Evolutionary conservation across 1,140 invertebrate species (phyloP), one percentile per base, ranked within the genome.

Genomic region (Neotoxoptera formosana): DNA sequence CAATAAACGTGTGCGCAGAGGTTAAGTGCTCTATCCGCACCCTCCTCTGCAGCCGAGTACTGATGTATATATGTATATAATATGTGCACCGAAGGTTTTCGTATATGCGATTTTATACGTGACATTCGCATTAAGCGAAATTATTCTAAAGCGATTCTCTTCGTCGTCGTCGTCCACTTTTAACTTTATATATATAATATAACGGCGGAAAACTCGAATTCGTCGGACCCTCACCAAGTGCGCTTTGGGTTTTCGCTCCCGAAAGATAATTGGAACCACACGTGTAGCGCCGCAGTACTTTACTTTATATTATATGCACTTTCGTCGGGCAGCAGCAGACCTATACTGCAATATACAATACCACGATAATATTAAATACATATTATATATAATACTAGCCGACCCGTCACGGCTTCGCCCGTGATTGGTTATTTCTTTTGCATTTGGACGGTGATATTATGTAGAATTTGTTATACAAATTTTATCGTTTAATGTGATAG

Each of bases 51-150:
- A 30, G 48, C 14, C 1, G 60, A 67, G 60, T n/a, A 67, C 60
- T 67, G 30, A n/a, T 30, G 30, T 67, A 60, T 60, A 11, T 60
- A 30, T 30, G 23, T 56, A 23, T 56, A 17, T 6, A 36, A 25
- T 7, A 25, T 41, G 14, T 45, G 20, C 34, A 90, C 23, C 7
- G 7, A 34, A 25, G 14, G 30, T 25, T 90, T 9, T 8, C 30
- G n/a, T 34, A 11, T 67, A 56, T 41, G 36, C 21, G 53, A 67
- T 90, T 90, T 90, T 67, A 67, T 67, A 67, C 53, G 89, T 90
- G 56, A 67, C 48, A 90, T 30, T 90, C 89, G 23, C 89, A 90
- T 90, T 90, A 90, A 56, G 14, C 45, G 7, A 89, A 53, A 89
- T 89, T 89, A 89, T 89, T 51, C n/a, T 34, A 23, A n/a, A 36